These are phyloP conservation scores for Andrena minutula DNA, from an alignment of 2,888 invertebrate genomes.

Conservation along the genomic window DNA sequence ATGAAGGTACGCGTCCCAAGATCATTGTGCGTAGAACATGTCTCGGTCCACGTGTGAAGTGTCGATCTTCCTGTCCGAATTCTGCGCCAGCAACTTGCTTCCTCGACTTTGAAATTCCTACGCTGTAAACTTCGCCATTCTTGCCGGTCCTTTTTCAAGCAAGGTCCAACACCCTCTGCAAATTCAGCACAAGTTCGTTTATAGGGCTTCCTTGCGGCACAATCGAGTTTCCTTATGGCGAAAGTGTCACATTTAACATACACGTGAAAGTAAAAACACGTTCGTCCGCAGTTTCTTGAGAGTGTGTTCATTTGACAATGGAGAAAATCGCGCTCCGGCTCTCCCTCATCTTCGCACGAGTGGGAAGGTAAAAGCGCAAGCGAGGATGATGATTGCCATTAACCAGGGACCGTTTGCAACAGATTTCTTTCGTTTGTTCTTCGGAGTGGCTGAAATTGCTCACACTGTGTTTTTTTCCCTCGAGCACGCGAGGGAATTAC, in stretches of 20 bases:
- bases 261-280: slow-evolving; percentile 78
- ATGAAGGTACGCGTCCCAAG: slow-evolving; percentile 80
- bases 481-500: too few species aligned
- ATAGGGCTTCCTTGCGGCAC: background rate
- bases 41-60: slow-evolving; percentile 47
- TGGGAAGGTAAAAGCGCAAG: slow-evolving; percentile 46
- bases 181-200: background rate
- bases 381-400: slow-evolving; percentile 16
- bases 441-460: background rate
- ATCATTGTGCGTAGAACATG: slow-evolving; percentile 26
- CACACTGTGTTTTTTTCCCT: too few species aligned
- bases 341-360: slow-evolving; percentile 6
- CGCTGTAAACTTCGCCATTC: too few species aligned
- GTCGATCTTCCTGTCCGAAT: slow-evolving; percentile 17
- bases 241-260: slow-evolving; percentile 40
- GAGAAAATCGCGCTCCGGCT: slow-evolving; percentile 31
- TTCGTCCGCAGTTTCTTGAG: slow-evolving; percentile 73
- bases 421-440: background rate
- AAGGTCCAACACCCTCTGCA: background rate
- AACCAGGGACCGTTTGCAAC: background rate
- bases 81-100: too few species aligned
- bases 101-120: background rate
- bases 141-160: background rate
- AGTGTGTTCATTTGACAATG: slow-evolving; percentile 40
- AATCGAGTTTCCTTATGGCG: background rate